Evolutionary conservation across 2,113 vertebrate genomes (phyloP), one percentile per base, ranked within the genome.

Genomic region (Cepphus grylle): DNA sequence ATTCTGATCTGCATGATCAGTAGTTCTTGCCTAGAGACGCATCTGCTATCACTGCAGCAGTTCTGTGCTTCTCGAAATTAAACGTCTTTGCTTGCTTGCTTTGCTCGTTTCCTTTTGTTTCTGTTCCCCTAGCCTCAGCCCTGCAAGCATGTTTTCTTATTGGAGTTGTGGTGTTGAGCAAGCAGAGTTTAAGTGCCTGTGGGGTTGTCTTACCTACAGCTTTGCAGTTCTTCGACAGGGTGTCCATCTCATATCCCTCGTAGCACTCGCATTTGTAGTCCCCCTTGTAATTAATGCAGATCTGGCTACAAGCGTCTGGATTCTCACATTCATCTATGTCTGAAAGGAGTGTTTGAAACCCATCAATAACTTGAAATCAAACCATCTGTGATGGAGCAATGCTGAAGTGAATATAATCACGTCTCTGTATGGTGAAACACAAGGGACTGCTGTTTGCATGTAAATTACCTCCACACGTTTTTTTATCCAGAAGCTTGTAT

Each of bases 231-330:
- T 99, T 99, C 87, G 98, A 99, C 90, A 98, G 98, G 5, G 98
- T 98, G 98, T 99, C 99, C 99, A 99, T 99, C 98, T 99, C 99
- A 1, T 99, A 99, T 93, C 99, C 99, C 85, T 99, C 98, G 82
- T 99, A 99, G 97, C 99, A 99, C 94, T 99, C 99, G 7, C 99
- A 99, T 98, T 99, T 99, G 95, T 99, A 99, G 98, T 99, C 99
- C 38, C 99, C 99, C 98, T 99, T 99, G 98, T 99, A 99, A 98
- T 99, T 99, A 98, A 99, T 98, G 97, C 99, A 99, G 98, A 99
- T 99, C 97, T 99, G 99, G 98, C 99, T 99, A 98, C 99, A 99
- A 92, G 98, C 98, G 18, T 99, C 99, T 20, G 99, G 99, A 96
- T 99, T 99, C 98, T 99, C 98, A 96, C 99, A 99, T 97, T 99